Conservation (phyloP, 2,113 vertebrate species). For the Python bivittatus region DNA sequence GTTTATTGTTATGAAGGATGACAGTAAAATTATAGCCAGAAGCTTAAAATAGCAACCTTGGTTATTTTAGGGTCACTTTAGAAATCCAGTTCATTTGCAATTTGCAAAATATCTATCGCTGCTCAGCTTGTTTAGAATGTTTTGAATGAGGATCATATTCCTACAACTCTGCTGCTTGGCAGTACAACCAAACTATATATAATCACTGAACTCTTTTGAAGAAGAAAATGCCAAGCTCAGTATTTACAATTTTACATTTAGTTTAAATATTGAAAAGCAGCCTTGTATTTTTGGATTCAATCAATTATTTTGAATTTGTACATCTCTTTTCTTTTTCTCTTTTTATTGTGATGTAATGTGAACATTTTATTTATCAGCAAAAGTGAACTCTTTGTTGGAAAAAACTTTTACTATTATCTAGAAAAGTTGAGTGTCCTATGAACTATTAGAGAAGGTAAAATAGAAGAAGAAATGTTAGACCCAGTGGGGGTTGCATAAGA, state of each 20-base stretch:
- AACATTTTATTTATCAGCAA: neutral
- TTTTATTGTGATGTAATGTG: neutral
- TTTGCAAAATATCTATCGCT: neutral
- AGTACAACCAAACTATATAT: neutral
- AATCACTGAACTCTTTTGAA: neutral
- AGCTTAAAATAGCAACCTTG: neutral
- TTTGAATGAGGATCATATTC: neutral
- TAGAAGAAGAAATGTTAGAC: neutral
- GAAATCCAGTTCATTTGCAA: neutral
- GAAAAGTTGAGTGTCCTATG: neutral
- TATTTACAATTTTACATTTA: neutral
- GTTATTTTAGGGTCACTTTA: neutral
- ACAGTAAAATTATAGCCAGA: neutral
- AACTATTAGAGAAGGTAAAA: neutral
- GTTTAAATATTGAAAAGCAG: neutral
- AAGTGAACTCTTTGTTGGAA: neutral
- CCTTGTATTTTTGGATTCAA: neutral
- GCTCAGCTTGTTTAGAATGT: neutral
- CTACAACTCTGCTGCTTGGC: neutral
- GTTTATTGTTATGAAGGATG: neutral
- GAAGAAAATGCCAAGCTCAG: neutral
- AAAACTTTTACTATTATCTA: neutral
- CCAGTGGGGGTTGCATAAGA: neutral
- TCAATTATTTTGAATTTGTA: neutral
- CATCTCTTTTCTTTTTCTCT: neutral